Evolutionary conservation across 1,140 invertebrate species (phyloP).

Genomic region (Arion vulgaris): DNA sequence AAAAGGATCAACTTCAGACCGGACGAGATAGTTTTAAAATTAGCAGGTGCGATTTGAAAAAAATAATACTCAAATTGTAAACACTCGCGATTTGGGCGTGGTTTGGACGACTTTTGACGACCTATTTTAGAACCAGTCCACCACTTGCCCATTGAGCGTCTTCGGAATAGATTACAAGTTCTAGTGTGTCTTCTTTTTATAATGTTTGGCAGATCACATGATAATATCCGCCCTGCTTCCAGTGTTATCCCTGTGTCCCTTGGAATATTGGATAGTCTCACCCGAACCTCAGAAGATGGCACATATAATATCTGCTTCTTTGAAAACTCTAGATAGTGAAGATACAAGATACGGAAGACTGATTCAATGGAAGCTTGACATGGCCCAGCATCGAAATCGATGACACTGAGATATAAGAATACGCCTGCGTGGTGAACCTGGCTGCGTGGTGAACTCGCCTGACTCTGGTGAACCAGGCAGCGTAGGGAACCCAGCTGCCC

Average conservation of each 20-base stretch:
- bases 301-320: neutral
- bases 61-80: neutral
- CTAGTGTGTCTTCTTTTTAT: neutral
- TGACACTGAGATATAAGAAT: too few relatives aligned
- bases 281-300: neutral
- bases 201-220: neutral
- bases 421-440: too few relatives aligned
- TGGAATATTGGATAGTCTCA: neutral
- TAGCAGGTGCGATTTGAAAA: neutral
- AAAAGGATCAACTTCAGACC: neutral
- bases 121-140: neutral
- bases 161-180: neutral
- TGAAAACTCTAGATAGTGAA: too few relatives aligned
- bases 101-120: neutral
- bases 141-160: neutral
- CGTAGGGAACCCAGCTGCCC: too few relatives aligned
- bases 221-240: constrained; percentile 2
- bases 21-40: neutral
- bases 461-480: too few relatives aligned
- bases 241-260: neutral
- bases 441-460: too few relatives aligned
- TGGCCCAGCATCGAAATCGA: too few relatives aligned
- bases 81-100: neutral
- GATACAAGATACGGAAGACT: too few relatives aligned
- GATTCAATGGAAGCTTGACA: neutral